phyloP scores from a whole-genome alignment of 2,888 invertebrate genomes.

The Exephanes ischioxanthus region DNA sequence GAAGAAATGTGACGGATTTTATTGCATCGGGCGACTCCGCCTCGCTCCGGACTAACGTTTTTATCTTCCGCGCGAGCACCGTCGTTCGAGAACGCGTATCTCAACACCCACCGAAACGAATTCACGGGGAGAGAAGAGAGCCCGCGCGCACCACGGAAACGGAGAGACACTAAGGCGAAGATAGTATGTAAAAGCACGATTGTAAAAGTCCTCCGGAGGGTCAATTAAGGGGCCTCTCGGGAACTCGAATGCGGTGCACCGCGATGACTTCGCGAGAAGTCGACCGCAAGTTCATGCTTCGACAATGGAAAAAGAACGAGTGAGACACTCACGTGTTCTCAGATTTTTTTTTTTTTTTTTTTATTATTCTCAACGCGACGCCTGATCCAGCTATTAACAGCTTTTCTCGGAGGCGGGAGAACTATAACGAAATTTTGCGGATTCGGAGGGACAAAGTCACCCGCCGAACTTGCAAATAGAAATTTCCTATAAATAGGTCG shows the following conservation, averaged over 20 bases:
- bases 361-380: neutral
- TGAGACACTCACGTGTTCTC: neutral
- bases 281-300: conserved; percentile 11
- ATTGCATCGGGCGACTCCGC: conserved; percentile 43
- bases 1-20: conserved; percentile 66
- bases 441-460: neutral
- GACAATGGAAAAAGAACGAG: conserved; percentile 6
- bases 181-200: conserved; percentile 44
- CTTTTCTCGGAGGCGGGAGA: neutral
- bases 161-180: conserved; percentile 13
- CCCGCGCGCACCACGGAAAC: conserved; percentile 39
- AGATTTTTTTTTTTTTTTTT: conserved; percentile 6
- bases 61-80: conserved; percentile 36
- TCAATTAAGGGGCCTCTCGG: conserved; percentile 18
- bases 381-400: neutral
- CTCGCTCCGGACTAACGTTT: conserved; percentile 34
- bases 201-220: conserved; percentile 50
- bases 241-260: neutral
- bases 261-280: conserved; percentile 5
- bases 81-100: conserved; percentile 65
- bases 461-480: neutral
- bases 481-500: too few species aligned
- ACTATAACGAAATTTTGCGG: neutral
- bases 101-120: conserved; percentile 72
- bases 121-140: neutral